Conservation (phyloP, 2,888 invertebrate genomes). For the Sarcophaga variegata region DNA sequence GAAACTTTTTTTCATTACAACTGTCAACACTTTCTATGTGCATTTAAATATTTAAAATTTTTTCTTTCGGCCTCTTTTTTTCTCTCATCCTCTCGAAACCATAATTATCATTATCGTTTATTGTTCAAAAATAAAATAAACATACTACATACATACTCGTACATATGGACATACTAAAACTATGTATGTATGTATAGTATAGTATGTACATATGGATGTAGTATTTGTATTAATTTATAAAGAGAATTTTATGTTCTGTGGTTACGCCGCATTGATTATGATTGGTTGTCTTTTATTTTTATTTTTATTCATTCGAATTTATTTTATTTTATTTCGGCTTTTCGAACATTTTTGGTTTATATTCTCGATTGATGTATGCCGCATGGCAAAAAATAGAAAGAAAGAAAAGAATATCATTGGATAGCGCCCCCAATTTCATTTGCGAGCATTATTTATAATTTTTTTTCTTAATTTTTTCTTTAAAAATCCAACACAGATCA, state of each 20-base stretch:
- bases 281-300: conserved; percentile 73
- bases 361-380: conserved; percentile 78
- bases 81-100: neutral
- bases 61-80: conserved; percentile 15
- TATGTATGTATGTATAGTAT: neutral
- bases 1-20: conserved; percentile 70
- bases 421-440: conserved; percentile 61
- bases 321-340: conserved; percentile 53
- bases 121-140: neutral
- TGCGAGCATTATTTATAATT: conserved; percentile 49
- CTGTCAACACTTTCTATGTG: conserved; percentile 74
- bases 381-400: conserved; percentile 60
- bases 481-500: neutral
- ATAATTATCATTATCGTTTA: neutral
- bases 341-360: conserved; percentile 66
- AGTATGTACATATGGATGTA: too few relatives aligned
- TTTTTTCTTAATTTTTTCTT: conserved; percentile 65
- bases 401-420: conserved; percentile 61
- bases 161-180: neutral
- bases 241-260: conserved; percentile 59
- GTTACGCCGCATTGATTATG: conserved; percentile 78
- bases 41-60: conserved; percentile 53
- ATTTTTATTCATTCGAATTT: conserved; percentile 30
- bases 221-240: conserved; percentile 49
- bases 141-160: neutral